A percentile compares a stretch with the other conserved stretches of the same genome.
phyloP scores from a whole-genome alignment of 1,140 invertebrate genomes.

The Ylistrum balloti region DNA sequence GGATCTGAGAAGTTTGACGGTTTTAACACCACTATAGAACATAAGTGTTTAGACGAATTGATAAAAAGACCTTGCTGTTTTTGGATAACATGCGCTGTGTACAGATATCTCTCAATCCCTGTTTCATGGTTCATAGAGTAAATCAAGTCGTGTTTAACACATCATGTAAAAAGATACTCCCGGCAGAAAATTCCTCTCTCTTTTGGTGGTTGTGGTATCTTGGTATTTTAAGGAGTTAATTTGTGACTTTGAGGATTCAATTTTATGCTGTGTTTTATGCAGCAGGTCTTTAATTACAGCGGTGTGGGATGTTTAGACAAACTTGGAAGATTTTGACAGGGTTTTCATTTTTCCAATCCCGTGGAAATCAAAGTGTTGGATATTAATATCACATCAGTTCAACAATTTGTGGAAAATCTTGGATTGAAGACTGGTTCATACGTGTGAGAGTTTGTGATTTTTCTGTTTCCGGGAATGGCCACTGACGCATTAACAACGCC shows the following conservation, averaged over 20 bases:
- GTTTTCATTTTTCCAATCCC: background rate
- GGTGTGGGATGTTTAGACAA: background rate
- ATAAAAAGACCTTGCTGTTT: background rate
- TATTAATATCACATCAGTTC: background rate
- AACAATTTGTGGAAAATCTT: background rate
- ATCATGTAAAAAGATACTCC: background rate
- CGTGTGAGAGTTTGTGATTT: background rate
- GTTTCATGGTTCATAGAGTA: background rate
- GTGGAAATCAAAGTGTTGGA: background rate
- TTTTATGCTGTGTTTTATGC: background rate
- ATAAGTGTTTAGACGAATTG: background rate
- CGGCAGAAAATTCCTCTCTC: background rate
- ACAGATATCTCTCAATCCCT: conserved; percentile 30
- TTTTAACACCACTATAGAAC: background rate
- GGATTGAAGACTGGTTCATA: background rate
- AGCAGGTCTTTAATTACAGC: background rate
- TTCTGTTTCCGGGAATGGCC: background rate
- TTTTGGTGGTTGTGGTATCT: background rate
- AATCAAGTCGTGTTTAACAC: conserved; percentile 33
- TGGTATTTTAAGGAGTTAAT: background rate
- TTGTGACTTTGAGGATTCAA: conserved; percentile 13
- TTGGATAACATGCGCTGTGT: background rate
- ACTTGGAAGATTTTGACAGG: background rate
- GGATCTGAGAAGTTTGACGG: background rate
- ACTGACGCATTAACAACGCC: background rate